Percentiles rank a stretch among this genome's conserved stretches.
phyloP scores from a whole-genome alignment of 2,888 invertebrate species.

The Plusia festucae region DNA sequence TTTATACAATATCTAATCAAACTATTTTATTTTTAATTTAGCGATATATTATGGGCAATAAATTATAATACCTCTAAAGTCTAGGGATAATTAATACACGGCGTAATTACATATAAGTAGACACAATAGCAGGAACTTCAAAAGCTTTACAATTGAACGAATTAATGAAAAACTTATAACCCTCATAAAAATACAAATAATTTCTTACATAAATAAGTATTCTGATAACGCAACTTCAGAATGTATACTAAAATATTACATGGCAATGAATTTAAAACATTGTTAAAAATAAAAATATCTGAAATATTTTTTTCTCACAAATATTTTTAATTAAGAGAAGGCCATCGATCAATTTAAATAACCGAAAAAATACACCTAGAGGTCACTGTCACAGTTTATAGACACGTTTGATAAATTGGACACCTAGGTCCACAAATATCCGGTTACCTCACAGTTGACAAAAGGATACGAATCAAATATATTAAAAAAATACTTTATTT shows the following conservation, averaged over 20 bases:
- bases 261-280: neutral
- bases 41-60: too few relatives aligned
- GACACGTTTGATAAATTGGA: neutral
- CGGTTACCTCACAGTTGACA: neutral
- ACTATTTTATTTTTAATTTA: too few relatives aligned
- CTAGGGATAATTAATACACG: too few relatives aligned
- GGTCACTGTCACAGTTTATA: slow-evolving; percentile 3
- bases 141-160: too few relatives aligned
- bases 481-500: neutral
- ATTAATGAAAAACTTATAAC: too few relatives aligned
- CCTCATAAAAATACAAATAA: neutral
- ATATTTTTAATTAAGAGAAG: neutral
- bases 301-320: neutral
- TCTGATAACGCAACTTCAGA: neutral
- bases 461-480: neutral
- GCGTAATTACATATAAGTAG: too few relatives aligned
- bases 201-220: neutral
- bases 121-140: too few relatives aligned
- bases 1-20: too few relatives aligned
- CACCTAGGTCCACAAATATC: neutral
- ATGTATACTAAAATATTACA: neutral
- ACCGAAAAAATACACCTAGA: neutral
- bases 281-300: neutral
- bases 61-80: too few relatives aligned
- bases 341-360: neutral